A percentile compares a stretch with the other conserved stretches of the same genome.
These are phyloP conservation scores for Aegotheles bennettii DNA, from an alignment of 2,113 vertebrate species.

Conservation along the genomic window DNA sequence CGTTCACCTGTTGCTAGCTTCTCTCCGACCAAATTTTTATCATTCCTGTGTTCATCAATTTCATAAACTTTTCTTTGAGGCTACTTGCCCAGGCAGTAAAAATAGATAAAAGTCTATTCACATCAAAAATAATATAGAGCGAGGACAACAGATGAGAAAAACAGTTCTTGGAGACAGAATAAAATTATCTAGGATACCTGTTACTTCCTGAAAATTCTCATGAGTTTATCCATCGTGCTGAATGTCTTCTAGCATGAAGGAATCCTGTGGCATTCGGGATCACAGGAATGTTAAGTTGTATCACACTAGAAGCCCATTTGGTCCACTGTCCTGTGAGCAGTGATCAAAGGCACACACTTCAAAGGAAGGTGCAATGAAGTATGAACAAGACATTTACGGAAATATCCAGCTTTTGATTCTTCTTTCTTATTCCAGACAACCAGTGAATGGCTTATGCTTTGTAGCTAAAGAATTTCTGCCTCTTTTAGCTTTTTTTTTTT, in stretches of 20 bases:
- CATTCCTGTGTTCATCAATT: background rate
- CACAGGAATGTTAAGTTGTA: background rate
- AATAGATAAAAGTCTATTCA: background rate
- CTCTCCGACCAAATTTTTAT: background rate
- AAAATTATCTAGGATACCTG: background rate
- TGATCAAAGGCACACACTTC: conserved; percentile 42
- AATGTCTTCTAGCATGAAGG: conserved; percentile 37
- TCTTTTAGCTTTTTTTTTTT: background rate
- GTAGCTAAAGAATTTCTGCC: background rate
- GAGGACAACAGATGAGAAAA: background rate
- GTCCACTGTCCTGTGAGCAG: conserved; percentile 9
- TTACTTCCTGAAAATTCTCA: background rate
- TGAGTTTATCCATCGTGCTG: conserved; percentile 1
- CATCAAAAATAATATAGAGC: background rate
- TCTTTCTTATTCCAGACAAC: conserved; percentile 9
- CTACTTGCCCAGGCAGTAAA: background rate
- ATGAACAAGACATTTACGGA: background rate
- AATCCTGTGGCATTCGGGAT: conserved; percentile 37
- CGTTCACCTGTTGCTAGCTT: background rate
- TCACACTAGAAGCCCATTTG: conserved; percentile 6
- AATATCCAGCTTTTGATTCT: background rate
- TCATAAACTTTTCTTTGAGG: background rate
- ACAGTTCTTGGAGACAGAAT: background rate
- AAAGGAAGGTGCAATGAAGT: conserved; percentile 37
- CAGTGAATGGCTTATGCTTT: background rate